Base-by-base conservation (phyloP, 37 sponge, comb jelly and placozoan genomes). In the Halisarca cf. caerulea region DNA sequence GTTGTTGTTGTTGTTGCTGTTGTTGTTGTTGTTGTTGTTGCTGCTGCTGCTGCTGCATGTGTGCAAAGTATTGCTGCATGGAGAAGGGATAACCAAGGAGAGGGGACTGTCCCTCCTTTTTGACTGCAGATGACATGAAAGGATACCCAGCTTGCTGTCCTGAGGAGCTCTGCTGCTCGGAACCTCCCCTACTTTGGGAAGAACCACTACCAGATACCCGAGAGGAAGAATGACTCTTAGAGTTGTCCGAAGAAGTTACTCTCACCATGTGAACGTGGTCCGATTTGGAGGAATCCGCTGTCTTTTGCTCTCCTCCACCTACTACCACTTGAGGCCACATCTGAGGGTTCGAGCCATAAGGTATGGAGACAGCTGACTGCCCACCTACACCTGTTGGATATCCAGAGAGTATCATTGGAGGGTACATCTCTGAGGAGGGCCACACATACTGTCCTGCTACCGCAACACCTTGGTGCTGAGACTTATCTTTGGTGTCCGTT, bases 21-120 rank as follows among this genome's bases (percentile, higher is more conserved):
- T 58, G 59, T 39, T 80, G 81, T 24, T 80, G 81, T 39, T 80
- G 81, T 8, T 80, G 81, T 51, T 80, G 81, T 35, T 80, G 81
- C 8, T 80, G 81, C 3, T 58, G 81, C 24, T 80, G 81, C 60
- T 58, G 59, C 59, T 58, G 81, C 59, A 39, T 57, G 23, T 53
- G 81, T 9, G 35, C 37, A 25, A 59, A 1, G 60, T 80, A 34
- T n/a, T n/a, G n/a, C 40, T 36, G 20, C 5, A 30, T 38, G 2
- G 32, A 44, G 44, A 53, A 44, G 3, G 18, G 15, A 34, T 30
- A 34, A 3, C 32, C 35, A 2, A 37, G 45, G 44, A 74, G 44
- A 2, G 77, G 45, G 41, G 77, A 44, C 44, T 37, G 77, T 36
- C 77, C 42, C 23, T 74, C 77, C 44, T 74, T 74, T 41, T 34